phyloP scores from a whole-genome alignment of 2,797 vertebrate genomes.

The Presbytis comata region DNA sequence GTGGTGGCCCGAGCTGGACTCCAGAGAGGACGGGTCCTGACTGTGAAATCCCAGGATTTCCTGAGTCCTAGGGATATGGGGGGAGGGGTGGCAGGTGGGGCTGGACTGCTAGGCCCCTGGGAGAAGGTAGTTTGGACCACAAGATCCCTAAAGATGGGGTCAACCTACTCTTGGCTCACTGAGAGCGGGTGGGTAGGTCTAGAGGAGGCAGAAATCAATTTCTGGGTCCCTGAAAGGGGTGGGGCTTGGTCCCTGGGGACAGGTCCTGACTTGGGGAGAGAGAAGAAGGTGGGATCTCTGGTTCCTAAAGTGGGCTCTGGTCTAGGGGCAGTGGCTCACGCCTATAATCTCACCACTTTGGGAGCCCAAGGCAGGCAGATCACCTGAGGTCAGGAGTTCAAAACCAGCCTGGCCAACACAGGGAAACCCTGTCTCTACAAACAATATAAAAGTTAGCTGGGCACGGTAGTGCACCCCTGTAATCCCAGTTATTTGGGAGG shows the following conservation, averaged over 20 bases:
- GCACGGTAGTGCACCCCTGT: neutral
- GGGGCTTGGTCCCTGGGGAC: neutral
- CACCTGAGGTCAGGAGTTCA: no score
- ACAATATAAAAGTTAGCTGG: neutral
- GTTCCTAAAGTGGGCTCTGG: neutral
- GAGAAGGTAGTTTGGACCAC: neutral
- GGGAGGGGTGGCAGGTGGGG: no score
- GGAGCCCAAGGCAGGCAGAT: no score
- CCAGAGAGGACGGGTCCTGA: neutral
- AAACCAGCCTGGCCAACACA: no score
- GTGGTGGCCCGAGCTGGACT: neutral
- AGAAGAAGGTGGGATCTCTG: neutral
- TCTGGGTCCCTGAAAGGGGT: neutral
- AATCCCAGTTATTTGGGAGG: neutral
- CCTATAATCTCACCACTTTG: neutral
- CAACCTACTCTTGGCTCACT: neutral
- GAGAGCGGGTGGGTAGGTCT: neutral
- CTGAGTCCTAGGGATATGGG: no score
- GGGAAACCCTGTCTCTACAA: neutral
- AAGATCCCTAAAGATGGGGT: neutral
- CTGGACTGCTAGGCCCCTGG: neutral
- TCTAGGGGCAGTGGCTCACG: neutral
- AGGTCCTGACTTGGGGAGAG: neutral
- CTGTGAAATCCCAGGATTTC: neutral
- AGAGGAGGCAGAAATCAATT: neutral